These are phyloP conservation scores for Lepidurus arcticus DNA, from an alignment of 1,140 invertebrate species.

Conservation along the genomic window DNA sequence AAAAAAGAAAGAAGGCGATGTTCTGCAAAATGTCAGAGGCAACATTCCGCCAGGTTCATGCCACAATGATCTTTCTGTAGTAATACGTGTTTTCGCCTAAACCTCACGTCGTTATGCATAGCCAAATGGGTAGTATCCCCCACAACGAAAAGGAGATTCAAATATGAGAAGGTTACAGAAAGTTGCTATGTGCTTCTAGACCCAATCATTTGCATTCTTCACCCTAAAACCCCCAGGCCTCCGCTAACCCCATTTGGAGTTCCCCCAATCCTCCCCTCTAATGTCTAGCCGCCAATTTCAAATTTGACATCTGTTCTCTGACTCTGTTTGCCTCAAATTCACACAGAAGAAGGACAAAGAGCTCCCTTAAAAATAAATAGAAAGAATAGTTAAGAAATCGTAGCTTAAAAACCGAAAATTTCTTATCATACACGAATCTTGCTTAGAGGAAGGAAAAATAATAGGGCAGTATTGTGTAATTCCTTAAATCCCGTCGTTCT, in stretches of 20 bases:
- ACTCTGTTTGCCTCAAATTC: not conserved
- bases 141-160: not conserved
- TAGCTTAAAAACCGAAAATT: too few species aligned
- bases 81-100: slow-evolving; percentile 13
- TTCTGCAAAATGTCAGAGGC: not conserved
- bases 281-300: not conserved
- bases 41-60: not conserved
- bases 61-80: not conserved
- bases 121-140: slow-evolving; percentile 12
- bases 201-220: slow-evolving; percentile 11
- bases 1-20: not conserved
- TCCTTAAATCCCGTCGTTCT: not conserved
- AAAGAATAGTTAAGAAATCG: too few species aligned
- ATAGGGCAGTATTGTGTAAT: not conserved
- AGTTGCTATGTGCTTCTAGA: not conserved
- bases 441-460: too few species aligned
- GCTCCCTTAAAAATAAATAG: not conserved
- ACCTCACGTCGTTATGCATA: not conserved
- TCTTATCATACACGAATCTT: too few species aligned
- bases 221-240: not conserved
- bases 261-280: not conserved
- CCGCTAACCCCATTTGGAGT: not conserved
- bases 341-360: not conserved
- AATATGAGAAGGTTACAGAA: not conserved
- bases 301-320: slow-evolving; percentile 13